Evolutionary conservation across 2,797 vertebrate genomes (phyloP), one percentile per base, ranked within the genome.

Genomic region (Chelidonichthys spinosus): DNA sequence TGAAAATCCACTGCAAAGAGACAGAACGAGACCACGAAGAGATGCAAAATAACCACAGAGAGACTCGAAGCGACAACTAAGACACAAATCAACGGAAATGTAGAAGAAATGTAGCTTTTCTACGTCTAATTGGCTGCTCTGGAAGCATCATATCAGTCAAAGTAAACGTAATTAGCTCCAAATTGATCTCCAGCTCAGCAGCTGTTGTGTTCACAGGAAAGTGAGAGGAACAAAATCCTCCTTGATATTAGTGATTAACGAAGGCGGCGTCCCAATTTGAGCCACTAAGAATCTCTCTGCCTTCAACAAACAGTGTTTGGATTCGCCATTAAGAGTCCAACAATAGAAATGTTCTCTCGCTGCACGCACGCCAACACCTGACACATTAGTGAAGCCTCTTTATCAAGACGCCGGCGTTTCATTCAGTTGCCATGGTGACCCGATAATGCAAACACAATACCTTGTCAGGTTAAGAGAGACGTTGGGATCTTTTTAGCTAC

Each of bases 371-470:
- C 35, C 61, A 63, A 72, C 66, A 14, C 35, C 50, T 83, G 35
- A 67, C 66, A 15, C 37, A n/a, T 75, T 65, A 65, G 46, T 73
- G 59, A 68, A 11, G 35, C 6, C 1, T 40, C 17, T 67, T 6
- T 4, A 50, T 47, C 75, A 68, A 71, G 69, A 53, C 7, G 25
- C 6, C 6, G 47, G n/a, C 56, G 59, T 74, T 76, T 88, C 42
- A 63, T 59, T 62, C 18, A 18, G 90, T 93, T 74, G 25, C 90
- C 88, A 90, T 89, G 79, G 94, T 69, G 86, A 92, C 85, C 43
- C 11, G 33, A 46, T 74, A 53, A 90, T 89, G 81, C 73, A 82
- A 87, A 90, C 82, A 49, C 40, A 25, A 25, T 49, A 63, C 61
- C 62, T 61, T 77, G 60, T 82, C 82, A 85, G 55, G 85, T 81